Percentiles rank a stretch among this genome's conserved stretches.
Evolutionary conservation across 2,797 vertebrate species (phyloP).

Genomic region (Tenualosa thibaudeaui): DNA sequence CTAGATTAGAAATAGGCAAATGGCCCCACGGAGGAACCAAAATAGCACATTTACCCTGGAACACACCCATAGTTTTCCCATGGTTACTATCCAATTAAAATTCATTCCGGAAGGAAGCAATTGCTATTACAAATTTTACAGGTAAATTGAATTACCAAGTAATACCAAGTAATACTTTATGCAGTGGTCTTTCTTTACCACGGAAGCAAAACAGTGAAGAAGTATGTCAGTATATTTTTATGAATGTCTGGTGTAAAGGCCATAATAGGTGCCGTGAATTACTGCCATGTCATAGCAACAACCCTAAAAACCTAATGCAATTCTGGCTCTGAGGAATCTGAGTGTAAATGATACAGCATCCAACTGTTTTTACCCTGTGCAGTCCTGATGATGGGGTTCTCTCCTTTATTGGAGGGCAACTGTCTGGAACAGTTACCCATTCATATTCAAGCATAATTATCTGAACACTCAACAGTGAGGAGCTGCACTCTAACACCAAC

Average conservation of each 20-base stretch:
- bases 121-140: not conserved
- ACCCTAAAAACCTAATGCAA: not conserved
- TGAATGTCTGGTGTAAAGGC: not conserved
- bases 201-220: not conserved
- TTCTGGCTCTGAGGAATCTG: not conserved
- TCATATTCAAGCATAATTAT: not conserved
- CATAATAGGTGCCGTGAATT: not conserved
- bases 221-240: not conserved
- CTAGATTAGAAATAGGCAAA: not conserved
- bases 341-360: not conserved
- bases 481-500: not conserved
- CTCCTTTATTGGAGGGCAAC: not conserved
- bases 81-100: not conserved
- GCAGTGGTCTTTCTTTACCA: not conserved
- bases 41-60: not conserved
- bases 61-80: not conserved
- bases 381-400: not conserved
- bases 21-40: conserved; percentile 7
- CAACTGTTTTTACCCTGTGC: not conserved
- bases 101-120: not conserved
- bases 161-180: too few relatives aligned
- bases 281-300: not conserved
- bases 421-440: not conserved
- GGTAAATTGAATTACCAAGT: not conserved
- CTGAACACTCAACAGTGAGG: not conserved